phyloP scores from a whole-genome alignment of 37 sponge, comb jelly and placozoan genomes.

The Halichondria panicea region DNA sequence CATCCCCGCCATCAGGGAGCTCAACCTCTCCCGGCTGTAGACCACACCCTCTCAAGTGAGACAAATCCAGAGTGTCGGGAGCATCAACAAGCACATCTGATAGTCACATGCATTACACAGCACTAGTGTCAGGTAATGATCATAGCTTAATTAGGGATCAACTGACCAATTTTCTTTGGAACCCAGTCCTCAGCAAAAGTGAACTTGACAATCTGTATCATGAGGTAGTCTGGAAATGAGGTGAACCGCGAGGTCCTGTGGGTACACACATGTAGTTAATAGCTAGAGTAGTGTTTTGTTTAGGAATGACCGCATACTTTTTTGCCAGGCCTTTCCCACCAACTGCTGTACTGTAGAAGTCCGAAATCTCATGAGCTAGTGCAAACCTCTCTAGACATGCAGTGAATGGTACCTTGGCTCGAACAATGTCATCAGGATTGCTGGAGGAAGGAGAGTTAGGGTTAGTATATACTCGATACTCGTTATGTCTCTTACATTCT shows the following conservation, averaged over 20 bases:
- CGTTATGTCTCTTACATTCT: constrained; percentile 75
- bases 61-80: constrained; percentile 66
- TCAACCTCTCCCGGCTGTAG: constrained; percentile 82
- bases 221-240: constrained; percentile 89
- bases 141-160: neutral
- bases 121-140: no score
- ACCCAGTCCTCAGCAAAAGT: constrained; percentile 86
- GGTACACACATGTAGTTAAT: neutral
- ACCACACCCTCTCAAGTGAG: constrained; percentile 62
- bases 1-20: constrained; percentile 63
- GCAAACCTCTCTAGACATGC: constrained; percentile 58
- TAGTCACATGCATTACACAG: neutral
- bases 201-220: constrained; percentile 87
- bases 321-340: constrained; percentile 46
- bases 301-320: constrained; percentile 20
- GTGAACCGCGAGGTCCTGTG: constrained; percentile 59
- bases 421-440: constrained; percentile 73
- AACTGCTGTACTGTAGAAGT: constrained; percentile 70
- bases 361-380: constrained; percentile 49
- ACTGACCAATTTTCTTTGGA: constrained; percentile 86
- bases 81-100: constrained; percentile 83
- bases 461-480: no score
- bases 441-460: no score
- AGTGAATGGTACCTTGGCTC: constrained; percentile 56
- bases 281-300: neutral